Conservation (phyloP, 2,113 vertebrate genomes). For the Ariopsis seemanni region DNA sequence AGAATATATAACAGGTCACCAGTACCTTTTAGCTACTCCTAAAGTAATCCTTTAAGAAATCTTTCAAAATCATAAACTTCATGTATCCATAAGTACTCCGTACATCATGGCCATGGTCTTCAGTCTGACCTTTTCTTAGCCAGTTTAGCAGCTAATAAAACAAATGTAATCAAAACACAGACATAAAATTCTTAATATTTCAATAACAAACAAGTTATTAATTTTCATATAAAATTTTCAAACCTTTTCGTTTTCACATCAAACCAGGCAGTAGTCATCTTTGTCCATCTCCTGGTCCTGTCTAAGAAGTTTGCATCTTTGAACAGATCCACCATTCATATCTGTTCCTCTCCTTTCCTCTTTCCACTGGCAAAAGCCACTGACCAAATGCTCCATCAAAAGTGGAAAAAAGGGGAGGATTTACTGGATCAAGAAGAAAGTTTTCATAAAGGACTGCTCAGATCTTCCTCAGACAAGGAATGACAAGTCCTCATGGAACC, state of each 20-base stretch:
- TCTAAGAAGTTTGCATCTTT: conserved; percentile 37
- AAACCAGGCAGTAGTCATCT: conserved; percentile 65
- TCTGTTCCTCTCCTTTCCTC: conserved; percentile 40
- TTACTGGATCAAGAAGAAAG: conserved; percentile 41
- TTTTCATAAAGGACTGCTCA: conserved; percentile 30
- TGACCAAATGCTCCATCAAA: conserved; percentile 50
- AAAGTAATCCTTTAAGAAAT: conserved; percentile 38
- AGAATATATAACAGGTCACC: conserved; percentile 53
- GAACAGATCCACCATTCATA: conserved; percentile 25
- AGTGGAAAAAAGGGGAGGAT: conserved; percentile 55
- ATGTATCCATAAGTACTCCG: conserved; percentile 38
- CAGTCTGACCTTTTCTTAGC: conserved; percentile 67
- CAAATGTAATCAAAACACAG: conserved; percentile 65
- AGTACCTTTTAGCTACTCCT: conserved; percentile 44
- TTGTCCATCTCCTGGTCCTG: conserved; percentile 44
- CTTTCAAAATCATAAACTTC: conserved; percentile 9
- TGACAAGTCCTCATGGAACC: conserved; percentile 31
- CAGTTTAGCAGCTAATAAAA: conserved; percentile 85
- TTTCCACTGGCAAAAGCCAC: conserved; percentile 43
- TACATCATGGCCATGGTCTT: conserved; percentile 53
- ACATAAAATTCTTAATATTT: conserved; percentile 49
- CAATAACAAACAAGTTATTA: conserved; percentile 55
- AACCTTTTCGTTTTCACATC: conserved; percentile 67
- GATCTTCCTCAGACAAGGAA: conserved; percentile 39
- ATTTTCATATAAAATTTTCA: conserved; percentile 62